Percentiles rank a stretch among this genome's conserved stretches.
phyloP scores from a whole-genome alignment of 2,113 vertebrate genomes.

The Fulica atra region DNA sequence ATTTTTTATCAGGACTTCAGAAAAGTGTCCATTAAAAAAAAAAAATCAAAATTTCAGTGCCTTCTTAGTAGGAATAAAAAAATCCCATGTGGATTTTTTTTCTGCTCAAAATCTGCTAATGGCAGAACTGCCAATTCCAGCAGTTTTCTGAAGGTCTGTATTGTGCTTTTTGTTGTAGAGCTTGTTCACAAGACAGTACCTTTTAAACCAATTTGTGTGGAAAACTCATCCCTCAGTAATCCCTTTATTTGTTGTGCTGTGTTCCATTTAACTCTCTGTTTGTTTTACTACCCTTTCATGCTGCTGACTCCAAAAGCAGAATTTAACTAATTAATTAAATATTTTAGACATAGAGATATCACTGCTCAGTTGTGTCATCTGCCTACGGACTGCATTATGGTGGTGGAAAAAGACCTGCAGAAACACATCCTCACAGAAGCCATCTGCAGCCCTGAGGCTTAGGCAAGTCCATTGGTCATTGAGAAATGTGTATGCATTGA shows the following conservation, averaged over 20 bases:
- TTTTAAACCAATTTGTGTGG: background rate
- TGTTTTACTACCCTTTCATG: background rate
- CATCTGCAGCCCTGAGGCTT: background rate
- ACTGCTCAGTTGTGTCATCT: background rate
- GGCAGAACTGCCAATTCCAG: background rate
- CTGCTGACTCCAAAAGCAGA: background rate
- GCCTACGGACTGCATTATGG: background rate
- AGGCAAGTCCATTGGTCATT: background rate
- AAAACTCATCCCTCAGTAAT: background rate
- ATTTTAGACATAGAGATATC: background rate
- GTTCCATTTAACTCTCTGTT: background rate
- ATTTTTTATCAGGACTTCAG: background rate
- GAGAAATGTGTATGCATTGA: rapidly evolving
- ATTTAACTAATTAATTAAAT: background rate
- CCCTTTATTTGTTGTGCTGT: background rate
- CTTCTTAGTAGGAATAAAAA: background rate
- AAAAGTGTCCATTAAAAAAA: background rate
- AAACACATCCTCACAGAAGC: background rate
- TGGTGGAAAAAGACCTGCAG: background rate
- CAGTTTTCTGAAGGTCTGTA: background rate
- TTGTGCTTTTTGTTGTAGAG: background rate
- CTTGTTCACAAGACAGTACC: background rate
- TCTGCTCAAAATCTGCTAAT: background rate
- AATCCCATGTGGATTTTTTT: background rate
- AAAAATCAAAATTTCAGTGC: background rate